Conservation (phyloP, 2,888 invertebrate species). For the Drosophila neonasuta region DNA sequence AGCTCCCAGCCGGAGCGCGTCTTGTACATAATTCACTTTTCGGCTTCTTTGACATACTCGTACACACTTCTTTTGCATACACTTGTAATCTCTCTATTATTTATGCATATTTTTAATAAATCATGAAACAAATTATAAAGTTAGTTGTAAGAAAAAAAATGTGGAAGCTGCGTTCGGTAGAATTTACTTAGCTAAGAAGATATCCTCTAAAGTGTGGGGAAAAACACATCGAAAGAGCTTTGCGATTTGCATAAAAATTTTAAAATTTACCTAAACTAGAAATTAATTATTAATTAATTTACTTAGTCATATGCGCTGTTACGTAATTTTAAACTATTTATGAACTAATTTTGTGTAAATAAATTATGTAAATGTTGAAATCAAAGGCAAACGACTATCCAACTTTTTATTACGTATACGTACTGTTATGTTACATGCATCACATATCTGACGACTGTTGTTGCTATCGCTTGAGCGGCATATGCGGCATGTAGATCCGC, state of each 20-base stretch:
- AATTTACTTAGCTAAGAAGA: slow-evolving; percentile 31
- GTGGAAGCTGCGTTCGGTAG: slow-evolving; percentile 32
- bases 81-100: slow-evolving; percentile 42
- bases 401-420: slow-evolving; percentile 6
- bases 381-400: background rate
- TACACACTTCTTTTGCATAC: slow-evolving; percentile 20
- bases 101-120: slow-evolving; percentile 52
- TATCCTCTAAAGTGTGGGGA: background rate
- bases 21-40: slow-evolving; percentile 70
- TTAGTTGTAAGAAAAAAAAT: slow-evolving; percentile 2
- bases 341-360: slow-evolving; percentile 76
- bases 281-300: slow-evolving; percentile 64
- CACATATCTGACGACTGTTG: slow-evolving; percentile 7
- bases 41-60: slow-evolving; percentile 33
- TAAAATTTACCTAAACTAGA: slow-evolving; percentile 34
- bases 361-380: slow-evolving; percentile 71
- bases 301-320: slow-evolving; percentile 78
- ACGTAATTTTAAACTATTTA: slow-evolving; percentile 78
- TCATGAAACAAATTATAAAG: slow-evolving; percentile 10
- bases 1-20: slow-evolving; percentile 33
- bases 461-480: slow-evolving; percentile 47
- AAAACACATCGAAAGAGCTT: background rate
- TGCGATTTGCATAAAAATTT: slow-evolving; percentile 41
- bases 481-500: slow-evolving; percentile 52
- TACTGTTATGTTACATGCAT: background rate